Evolutionary conservation across 2,888 invertebrate genomes (phyloP).

Genomic region (Sabellastarte sp.): DNA sequence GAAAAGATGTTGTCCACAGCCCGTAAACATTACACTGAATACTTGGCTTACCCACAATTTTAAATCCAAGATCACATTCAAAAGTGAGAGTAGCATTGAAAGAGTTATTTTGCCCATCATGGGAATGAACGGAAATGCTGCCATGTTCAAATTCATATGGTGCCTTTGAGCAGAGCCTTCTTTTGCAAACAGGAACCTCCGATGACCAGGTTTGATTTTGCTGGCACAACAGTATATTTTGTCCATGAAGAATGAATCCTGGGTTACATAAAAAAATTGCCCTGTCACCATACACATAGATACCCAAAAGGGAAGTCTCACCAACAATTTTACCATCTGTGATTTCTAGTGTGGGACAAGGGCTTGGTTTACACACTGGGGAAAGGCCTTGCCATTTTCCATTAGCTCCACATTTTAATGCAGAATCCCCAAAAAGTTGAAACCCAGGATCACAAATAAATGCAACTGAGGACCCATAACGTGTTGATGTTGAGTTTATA

Average conservation of each 20-base stretch:
- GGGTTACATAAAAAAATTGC: not conserved
- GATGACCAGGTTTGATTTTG: not conserved
- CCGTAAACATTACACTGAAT: not conserved
- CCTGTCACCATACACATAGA: not conserved
- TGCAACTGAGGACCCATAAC: no score
- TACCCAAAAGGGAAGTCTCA: no score
- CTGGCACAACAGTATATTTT: not conserved
- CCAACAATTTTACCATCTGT: not conserved
- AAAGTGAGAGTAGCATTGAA: not conserved
- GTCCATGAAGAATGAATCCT: conserved; percentile 1
- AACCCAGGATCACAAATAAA: no score
- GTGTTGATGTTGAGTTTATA: no score
- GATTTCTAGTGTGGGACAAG: not conserved
- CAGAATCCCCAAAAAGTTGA: no score
- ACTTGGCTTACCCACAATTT: not conserved
- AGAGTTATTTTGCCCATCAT: not conserved
- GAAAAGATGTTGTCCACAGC: conserved; percentile 10
- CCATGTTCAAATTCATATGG: not conserved
- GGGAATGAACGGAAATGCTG: not conserved
- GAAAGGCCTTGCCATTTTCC: no score
- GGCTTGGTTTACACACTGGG: no score
- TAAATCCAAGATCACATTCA: not conserved
- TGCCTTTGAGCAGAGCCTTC: not conserved
- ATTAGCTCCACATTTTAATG: no score
- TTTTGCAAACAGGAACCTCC: not conserved